A percentile compares a stretch with the other conserved stretches of the same genome.
Evolutionary conservation across 1,140 invertebrate genomes (phyloP).

Genomic region (Brachionus rubens): DNA sequence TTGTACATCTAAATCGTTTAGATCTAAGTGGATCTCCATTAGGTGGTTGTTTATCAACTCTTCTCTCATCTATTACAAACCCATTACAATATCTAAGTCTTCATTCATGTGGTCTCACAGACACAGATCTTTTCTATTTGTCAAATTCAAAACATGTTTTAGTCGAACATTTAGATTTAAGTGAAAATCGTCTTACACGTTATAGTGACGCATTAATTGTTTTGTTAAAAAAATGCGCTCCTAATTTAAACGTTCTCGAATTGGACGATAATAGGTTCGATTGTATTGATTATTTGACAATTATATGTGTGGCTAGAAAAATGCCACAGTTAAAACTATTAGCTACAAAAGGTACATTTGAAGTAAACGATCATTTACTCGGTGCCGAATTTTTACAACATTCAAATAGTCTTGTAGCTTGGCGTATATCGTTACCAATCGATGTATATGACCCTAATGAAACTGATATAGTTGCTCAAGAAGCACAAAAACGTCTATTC

Average conservation of each 20-base stretch:
- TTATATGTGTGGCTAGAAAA: conserved; percentile 21
- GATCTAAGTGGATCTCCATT: conserved; percentile 37
- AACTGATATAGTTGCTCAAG: conserved; percentile 34
- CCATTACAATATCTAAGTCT: conserved; percentile 26
- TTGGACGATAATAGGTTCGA: conserved; percentile 41
- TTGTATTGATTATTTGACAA: conserved; percentile 40
- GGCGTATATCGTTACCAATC: conserved; percentile 29
- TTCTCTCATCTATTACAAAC: background rate
- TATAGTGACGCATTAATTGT: conserved; percentile 27
- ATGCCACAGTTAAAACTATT: conserved; percentile 11
- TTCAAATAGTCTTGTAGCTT: conserved; percentile 19
- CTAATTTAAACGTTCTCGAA: conserved; percentile 36
- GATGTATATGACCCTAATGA: conserved; percentile 44
- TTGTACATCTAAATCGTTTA: conserved; percentile 24
- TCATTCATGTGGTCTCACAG: conserved; percentile 22
- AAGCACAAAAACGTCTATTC: conserved; percentile 20
- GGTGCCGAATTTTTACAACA: conserved; percentile 37
- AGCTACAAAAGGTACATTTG: conserved; percentile 41
- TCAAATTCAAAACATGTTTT: conserved; percentile 7
- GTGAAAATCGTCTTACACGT: conserved; percentile 32
- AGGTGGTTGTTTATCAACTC: background rate
- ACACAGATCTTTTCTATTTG: conserved; percentile 35
- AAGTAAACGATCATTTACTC: conserved; percentile 40
- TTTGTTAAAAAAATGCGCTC: conserved; percentile 38
- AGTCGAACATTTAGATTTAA: conserved; percentile 33